Conservation (phyloP, 2,888 invertebrate genomes). For the Limulus polyphemus region DNA sequence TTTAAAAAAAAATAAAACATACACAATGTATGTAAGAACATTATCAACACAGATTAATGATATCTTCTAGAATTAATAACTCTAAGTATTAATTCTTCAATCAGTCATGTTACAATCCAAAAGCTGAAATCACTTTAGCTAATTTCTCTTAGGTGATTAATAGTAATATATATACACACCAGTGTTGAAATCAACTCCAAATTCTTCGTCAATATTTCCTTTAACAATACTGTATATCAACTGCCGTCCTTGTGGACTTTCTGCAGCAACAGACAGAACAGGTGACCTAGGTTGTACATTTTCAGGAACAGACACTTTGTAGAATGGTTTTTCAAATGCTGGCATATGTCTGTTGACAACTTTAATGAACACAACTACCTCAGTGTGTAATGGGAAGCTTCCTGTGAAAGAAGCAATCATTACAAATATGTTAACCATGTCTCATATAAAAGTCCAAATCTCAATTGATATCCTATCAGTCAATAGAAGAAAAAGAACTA, state of each 20-base stretch:
- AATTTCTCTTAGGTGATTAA: no score
- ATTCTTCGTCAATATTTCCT: slow-evolving; percentile 67
- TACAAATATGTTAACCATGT: no score
- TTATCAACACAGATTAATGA: no score
- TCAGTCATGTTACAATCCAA: no score
- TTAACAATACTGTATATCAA: slow-evolving; percentile 81
- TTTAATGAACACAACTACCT: slow-evolving; percentile 60
- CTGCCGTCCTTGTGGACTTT: slow-evolving; percentile 69
- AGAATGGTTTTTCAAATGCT: slow-evolving; percentile 75
- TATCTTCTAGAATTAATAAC: no score
- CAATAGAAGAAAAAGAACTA: no score
- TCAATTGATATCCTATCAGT: no score
- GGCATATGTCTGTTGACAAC: slow-evolving; percentile 83
- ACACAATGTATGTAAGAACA: no score
- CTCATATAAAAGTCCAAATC: no score
- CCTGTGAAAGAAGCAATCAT: slow-evolving; percentile 38
- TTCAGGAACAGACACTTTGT: slow-evolving; percentile 65
- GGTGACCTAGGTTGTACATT: slow-evolving; percentile 61
- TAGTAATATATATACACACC: slow-evolving; percentile 46
- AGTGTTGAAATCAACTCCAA: slow-evolving; percentile 86
- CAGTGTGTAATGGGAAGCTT: slow-evolving; percentile 56
- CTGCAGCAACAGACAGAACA: slow-evolving; percentile 69
- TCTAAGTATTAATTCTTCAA: no score
- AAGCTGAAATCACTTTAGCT: no score
- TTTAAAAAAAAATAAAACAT: no score